Percentiles rank a stretch among this genome's conserved stretches.
These are phyloP conservation scores for Micropoecilia bifurca DNA, from an alignment of 2,797 vertebrate genomes.

Conservation along the genomic window DNA sequence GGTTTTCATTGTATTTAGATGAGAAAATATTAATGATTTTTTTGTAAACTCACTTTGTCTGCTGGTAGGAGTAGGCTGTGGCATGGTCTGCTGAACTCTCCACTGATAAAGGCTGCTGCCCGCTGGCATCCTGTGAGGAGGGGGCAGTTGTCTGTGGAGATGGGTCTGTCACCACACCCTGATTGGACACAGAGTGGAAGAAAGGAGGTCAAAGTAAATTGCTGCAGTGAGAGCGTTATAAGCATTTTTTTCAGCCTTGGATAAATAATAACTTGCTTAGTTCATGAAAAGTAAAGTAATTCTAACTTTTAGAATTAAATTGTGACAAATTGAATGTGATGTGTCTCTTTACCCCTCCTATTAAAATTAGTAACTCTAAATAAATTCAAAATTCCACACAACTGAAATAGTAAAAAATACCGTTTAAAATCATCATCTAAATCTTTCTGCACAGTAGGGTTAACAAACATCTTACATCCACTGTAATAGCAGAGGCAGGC, in stretches of 20 bases:
- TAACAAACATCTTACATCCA: constrained; percentile 89
- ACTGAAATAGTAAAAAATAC: neutral
- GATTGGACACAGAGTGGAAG: constrained; percentile 50
- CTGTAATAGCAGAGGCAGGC: constrained; percentile 98
- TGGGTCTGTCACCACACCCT: constrained; percentile 95
- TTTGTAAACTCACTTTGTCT: constrained; percentile 88
- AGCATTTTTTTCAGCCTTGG: neutral
- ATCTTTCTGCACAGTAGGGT: neutral
- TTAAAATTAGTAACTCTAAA: neutral
- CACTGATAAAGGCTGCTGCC: constrained; percentile 94
- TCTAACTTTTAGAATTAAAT: neutral
- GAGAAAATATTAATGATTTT: neutral
- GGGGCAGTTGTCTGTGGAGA: constrained; percentile 92
- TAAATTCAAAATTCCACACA: neutral
- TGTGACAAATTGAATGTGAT: neutral
- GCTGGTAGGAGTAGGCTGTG: constrained; percentile 94
- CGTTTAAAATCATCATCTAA: neutral
- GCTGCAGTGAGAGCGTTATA: neutral
- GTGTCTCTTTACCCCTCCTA: neutral
- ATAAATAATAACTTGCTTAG: neutral
- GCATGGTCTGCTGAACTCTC: constrained; percentile 92
- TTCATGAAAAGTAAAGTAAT: neutral
- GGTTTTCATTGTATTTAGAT: no score
- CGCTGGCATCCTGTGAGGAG: constrained; percentile 92
- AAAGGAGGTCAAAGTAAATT: neutral